Base-by-base conservation (phyloP, 2,797 vertebrate species). In the Rhabdomys pumilio region DNA sequence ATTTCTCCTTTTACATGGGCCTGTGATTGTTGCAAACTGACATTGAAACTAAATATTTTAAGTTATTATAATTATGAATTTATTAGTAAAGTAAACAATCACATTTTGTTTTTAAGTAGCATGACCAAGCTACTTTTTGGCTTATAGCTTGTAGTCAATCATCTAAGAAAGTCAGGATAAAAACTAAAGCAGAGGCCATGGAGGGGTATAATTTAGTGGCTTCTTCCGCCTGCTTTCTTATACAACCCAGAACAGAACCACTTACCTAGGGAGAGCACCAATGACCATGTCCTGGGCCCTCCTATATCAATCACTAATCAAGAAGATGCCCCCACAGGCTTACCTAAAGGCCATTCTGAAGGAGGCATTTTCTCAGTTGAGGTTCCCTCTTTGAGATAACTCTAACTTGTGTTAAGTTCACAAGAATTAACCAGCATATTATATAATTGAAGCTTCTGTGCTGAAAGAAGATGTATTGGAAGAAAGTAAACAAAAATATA, bases 1-100 rank as follows among this genome's bases (percentile, higher is more conserved):
- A 63, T 95, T 90, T 92, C 57, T 91, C 47, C 15, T 88, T 95
- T 94, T 61, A 47, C 88, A 4, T 87, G 17, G 81, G 14, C 12
- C 57, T 91, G n/a, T 96, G 55, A 91, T 47, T 88, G 4, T 92
- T 94, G 7, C 31, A 87, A 29, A 31, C 10, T 89, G 3, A n/a
- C 1, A 29, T 91, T 95, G 90, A 98, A 91, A 92, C 65, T 97
- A 96, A 98, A 91, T 97, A 97, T 97, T 94, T 44, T 59, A 97
- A 97, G 93, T 97, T 96, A 96, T 92, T 94, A 97, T 97, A 97
- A 97, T 96, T 98, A 97, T 82, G 47, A 17, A 59, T 91, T 69
- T 92, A 73, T 97, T 97, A 97, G 91, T 94, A 96, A 96, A 93
- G 96, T 92, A 94, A 97, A 97, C 97, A 98, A 98, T 89, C 93